These are phyloP conservation scores for Syrista parreyssii DNA, from an alignment of 2,888 invertebrate species.

Conservation along the genomic window DNA sequence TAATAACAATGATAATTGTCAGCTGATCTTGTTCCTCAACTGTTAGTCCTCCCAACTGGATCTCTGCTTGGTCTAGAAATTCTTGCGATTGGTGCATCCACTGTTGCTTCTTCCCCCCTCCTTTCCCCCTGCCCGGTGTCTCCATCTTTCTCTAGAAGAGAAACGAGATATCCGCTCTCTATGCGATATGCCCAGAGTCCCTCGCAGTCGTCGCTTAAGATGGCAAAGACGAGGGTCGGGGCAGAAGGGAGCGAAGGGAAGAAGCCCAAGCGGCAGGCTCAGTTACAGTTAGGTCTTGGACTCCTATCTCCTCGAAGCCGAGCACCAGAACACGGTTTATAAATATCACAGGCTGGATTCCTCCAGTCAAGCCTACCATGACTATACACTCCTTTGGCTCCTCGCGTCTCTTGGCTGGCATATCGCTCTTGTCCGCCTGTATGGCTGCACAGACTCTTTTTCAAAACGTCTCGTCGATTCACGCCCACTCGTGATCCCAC, in stretches of 20 bases:
- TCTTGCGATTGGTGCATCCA: not conserved
- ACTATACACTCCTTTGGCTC: conserved; percentile 31
- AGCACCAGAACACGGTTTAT: conserved; percentile 32
- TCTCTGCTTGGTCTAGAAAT: not conserved
- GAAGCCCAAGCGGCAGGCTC: conserved; percentile 21
- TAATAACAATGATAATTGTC: not conserved
- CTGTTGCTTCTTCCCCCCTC: not conserved
- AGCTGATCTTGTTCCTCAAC: not conserved
- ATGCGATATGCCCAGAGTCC: not conserved
- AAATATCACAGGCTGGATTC: conserved; percentile 42
- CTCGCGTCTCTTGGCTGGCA: not conserved
- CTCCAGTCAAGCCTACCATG: conserved; percentile 41
- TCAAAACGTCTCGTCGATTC: not conserved
- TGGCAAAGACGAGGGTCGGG: not conserved
- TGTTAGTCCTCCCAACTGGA: not conserved
- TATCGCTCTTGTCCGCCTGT: not conserved
- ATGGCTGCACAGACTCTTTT: not conserved
- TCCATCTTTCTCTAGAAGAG: not conserved
- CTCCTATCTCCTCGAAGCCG: conserved; percentile 24
- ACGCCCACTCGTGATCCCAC: not conserved
- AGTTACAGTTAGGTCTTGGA: conserved; percentile 37
- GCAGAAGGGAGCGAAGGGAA: not conserved
- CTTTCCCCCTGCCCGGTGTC: not conserved
- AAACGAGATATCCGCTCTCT: not conserved
- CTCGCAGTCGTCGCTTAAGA: not conserved